Evolutionary conservation across 2,797 vertebrate genomes (phyloP), one percentile per base, ranked within the genome.

Genomic region (Hemitrygon akajei): DNA sequence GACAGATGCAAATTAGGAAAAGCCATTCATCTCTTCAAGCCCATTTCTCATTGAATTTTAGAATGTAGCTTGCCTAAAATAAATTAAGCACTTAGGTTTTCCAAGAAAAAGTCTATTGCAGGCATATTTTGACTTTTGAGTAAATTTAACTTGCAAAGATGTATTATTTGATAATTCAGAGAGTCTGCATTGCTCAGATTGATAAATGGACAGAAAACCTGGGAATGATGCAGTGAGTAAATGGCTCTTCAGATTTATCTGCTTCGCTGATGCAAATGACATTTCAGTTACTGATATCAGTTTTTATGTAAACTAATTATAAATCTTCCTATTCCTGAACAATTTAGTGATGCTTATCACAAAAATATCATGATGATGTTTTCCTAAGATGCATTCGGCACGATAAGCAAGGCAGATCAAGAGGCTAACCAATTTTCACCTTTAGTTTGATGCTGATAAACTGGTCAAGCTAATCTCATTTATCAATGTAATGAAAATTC

Each of bases 241-340:
- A 30, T 89, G 86, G 16, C 66, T 22, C 7, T 89, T 89, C 18
- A 69, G 60, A 69, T 89, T 89, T 37, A 66, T 37, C 7, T 37
- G 18, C n/a, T 37, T n/a, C 86, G 22, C 7, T 37, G 18, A 37
- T 18, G n/a, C 12, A 5, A 89, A 37, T 16, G 0, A 89, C 63
- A 89, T n/a, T 89, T 69, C 20, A 89, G 20, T 89, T n/a, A 37
- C 66, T 89, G 77, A 79, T 79, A 89, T 69, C 18, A 37, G 63
- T 66, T 69, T 20, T 11, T n/a, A 37, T 22, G 7, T 1, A 69
- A 89, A 37, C 7, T 69, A 69, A 89, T 66, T 66, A 63, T 69
- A 37, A 89, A 89, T 89, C 86, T 89, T 89, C 63, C n/a, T n/a
- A 11, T 69, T 89, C 18, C 34, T 63, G 20, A 20, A 22, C n/a